These are phyloP conservation scores for Leucophora obtusa DNA, from an alignment of 2,888 invertebrate species.

Conservation along the genomic window DNA sequence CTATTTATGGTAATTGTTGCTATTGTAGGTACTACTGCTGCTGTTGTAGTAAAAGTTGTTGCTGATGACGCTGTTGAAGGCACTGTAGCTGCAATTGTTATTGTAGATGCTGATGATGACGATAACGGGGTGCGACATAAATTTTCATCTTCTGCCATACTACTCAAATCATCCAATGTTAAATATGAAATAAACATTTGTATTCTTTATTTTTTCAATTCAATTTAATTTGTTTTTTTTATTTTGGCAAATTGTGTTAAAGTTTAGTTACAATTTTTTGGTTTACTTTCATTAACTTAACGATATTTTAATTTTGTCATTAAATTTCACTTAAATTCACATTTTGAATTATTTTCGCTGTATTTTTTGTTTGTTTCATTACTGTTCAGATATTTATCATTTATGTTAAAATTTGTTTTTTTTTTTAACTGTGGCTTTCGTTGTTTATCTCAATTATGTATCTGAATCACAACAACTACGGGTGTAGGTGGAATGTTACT, in stretches of 20 bases:
- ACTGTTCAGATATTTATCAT: conserved; percentile 24
- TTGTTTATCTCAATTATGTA: conserved; percentile 46
- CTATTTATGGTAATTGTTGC: conserved; percentile 40
- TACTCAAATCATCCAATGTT: conserved; percentile 44
- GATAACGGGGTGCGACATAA: conserved; percentile 27
- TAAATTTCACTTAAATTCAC: conserved; percentile 52
- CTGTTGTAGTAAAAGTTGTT: neutral
- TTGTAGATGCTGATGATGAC: conserved; percentile 1
- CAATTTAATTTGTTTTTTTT: neutral
- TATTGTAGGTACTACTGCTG: neutral
- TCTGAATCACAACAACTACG: conserved; percentile 29
- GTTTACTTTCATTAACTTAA: conserved; percentile 13
- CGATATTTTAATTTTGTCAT: conserved; percentile 26
- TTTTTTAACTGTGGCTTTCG: conserved; percentile 20
- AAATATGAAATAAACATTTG: conserved; percentile 57
- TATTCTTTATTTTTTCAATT: neutral
- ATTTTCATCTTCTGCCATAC: conserved; percentile 6
- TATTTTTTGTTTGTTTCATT: neutral
- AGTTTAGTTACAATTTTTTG: conserved; percentile 2
- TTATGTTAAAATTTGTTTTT: conserved; percentile 2
- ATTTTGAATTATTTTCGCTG: conserved; percentile 33
- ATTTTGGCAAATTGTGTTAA: conserved; percentile 1
- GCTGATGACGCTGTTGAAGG: neutral
- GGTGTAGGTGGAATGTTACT: neutral
- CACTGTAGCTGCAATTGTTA: neutral